These are phyloP conservation scores for Heterohyrax brucei DNA, from an alignment of 2,797 vertebrate species.

Conservation along the genomic window DNA sequence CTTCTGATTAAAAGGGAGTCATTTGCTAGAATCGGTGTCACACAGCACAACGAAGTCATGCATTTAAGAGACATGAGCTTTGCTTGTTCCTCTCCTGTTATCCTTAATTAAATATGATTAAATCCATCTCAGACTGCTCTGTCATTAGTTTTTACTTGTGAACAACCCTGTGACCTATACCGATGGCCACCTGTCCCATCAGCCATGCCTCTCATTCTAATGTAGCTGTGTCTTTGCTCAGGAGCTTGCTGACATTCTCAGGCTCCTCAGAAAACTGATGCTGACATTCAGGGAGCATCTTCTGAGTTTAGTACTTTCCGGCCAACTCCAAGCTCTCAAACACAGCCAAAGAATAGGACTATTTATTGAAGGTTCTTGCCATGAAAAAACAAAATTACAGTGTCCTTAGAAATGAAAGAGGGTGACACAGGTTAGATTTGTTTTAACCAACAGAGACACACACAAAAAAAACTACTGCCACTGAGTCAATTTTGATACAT, in stretches of 20 bases:
- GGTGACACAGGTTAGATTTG: not conserved
- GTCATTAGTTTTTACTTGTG: not conserved
- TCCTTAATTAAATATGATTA: constrained; percentile 3
- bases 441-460: not conserved
- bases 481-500: no score
- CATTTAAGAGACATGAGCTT: not conserved
- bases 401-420: not conserved
- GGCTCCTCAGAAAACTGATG: not conserved
- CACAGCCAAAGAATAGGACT: not conserved
- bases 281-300: not conserved
- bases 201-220: not conserved
- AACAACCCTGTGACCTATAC: not conserved
- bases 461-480: no score
- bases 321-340: not conserved
- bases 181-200: not conserved
- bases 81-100: not conserved
- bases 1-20: not conserved
- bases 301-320: not conserved
- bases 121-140: not conserved
- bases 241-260: not conserved
- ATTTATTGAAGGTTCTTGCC: not conserved
- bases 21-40: not conserved
- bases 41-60: not conserved
- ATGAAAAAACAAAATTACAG: not conserved
- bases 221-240: not conserved